Conservation (phyloP, 2,113 vertebrate genomes). For the Microcebus tavaratra region DNA sequence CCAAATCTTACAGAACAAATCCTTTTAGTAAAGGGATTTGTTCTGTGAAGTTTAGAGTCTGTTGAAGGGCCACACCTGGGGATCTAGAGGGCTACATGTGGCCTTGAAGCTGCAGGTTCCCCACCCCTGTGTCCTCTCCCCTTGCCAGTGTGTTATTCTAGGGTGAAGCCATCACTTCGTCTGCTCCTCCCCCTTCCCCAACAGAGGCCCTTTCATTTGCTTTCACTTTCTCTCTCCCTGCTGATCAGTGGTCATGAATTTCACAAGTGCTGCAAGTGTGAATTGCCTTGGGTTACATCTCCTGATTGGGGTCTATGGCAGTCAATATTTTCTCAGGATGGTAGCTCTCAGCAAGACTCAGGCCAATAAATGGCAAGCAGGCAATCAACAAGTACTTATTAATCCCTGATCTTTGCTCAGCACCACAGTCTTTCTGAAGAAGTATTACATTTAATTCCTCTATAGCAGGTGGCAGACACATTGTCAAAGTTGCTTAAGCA, state of each 20-base stretch:
- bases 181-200: not conserved
- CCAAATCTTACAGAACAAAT: too few relatives aligned
- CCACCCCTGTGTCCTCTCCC: not conserved
- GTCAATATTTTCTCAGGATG: conserved; percentile 57
- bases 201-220: not conserved
- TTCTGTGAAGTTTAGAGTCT: too few relatives aligned
- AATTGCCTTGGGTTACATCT: conserved; percentile 59
- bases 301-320: conserved; percentile 34
- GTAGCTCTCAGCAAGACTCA: conserved; percentile 39
- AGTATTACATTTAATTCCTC: conserved; percentile 40
- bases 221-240: conserved; percentile 5
- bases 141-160: not conserved
- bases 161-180: not conserved
- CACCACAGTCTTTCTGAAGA: not conserved
- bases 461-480: not conserved
- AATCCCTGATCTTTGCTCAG: conserved; percentile 28
- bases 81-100: too few relatives aligned
- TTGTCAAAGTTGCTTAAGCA: conserved; percentile 10
- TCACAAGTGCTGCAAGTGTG: conserved; percentile 67
- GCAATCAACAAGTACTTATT: conserved; percentile 58
- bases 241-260: conserved; percentile 29
- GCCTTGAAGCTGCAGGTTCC: too few relatives aligned
- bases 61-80: too few relatives aligned
- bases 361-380: conserved; percentile 51
- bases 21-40: too few relatives aligned